Evolutionary conservation across 1,140 invertebrate species (phyloP).

Genomic region (Dufourea novaeangliae): DNA sequence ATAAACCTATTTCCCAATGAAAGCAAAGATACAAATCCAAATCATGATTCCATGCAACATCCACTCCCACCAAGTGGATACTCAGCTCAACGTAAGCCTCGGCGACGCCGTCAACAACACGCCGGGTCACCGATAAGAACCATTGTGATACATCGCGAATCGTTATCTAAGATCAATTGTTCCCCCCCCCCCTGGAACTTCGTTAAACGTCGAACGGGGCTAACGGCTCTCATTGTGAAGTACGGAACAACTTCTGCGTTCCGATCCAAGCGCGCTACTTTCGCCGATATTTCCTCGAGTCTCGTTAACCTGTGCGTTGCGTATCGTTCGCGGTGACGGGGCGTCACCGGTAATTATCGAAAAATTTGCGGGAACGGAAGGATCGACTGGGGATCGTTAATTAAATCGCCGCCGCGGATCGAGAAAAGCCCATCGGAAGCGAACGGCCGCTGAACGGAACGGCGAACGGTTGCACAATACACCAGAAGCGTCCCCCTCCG

Average conservation of each 20-base stretch:
- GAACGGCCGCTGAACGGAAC: background rate
- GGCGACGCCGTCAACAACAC: no score
- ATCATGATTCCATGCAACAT: no score
- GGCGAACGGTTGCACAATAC: constrained; percentile 58
- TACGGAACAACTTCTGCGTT: background rate
- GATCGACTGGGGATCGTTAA: constrained; percentile 42
- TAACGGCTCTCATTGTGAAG: background rate
- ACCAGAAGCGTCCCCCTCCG: constrained; percentile 59
- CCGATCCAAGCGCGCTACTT: constrained; percentile 11
- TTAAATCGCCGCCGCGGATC: constrained; percentile 47
- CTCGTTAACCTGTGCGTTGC: constrained; percentile 32
- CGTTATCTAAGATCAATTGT: background rate
- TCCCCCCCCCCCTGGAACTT: background rate
- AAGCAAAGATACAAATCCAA: no score
- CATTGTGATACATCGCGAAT: background rate
- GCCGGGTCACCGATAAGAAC: background rate
- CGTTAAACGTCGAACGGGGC: background rate
- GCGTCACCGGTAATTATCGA: constrained; percentile 57
- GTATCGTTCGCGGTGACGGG: constrained; percentile 38
- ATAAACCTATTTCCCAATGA: no score
- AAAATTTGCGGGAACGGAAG: constrained; percentile 34
- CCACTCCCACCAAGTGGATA: no score
- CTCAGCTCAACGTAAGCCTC: no score
- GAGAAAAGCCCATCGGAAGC: constrained; percentile 56
- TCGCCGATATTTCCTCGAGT: constrained; percentile 51